Base-by-base conservation (phyloP, 2,113 vertebrate genomes). In the Entosphenus tridentatus region DNA sequence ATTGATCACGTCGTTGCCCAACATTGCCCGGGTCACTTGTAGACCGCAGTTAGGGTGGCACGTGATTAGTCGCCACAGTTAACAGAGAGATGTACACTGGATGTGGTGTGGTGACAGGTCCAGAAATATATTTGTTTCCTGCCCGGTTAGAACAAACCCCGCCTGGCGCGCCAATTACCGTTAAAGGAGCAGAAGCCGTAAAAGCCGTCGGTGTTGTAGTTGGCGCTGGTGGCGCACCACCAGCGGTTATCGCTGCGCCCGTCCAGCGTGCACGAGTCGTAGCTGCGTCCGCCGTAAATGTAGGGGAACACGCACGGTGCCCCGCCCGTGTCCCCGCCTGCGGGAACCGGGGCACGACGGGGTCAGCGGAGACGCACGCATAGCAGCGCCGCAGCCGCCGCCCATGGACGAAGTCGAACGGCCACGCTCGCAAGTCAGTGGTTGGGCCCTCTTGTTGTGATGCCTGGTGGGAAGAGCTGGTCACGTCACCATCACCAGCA, bases 181-280 rank as follows among this genome's bases (percentile, higher is more conserved):
- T 89, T 85, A 16, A 95, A 89, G 0, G 92, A 92, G 75, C 93
- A 98, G 69, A 97, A 98, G 71, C 92, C 92, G 89, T 89, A 98
- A 73, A 93, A 89, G 73, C 88, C 87, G 76, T 98, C 92, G 1
- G 95, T 88, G 0, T 98, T 89, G 0, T 88, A 98, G 74, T 78
- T 98, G 69, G 82, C 81, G 2, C 83, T 86, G 12, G 76, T 80
- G 1, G 81, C 83, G 0, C 93, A 98, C 93, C 93, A 98, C 77
- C 86, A 74, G 73, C 92, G 93, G 57, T 88, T 86, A 0, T 98
- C 93, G 0, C 77, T 87, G 72, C 93, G 89, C 56, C 93, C 93
- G 0, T 85, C 81, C 0, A 81, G 78, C 1, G 93, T 98, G 69
- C 93, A 98, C n/a, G 83, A 78, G 0, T 97, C 86, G 0, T 93